These are phyloP conservation scores for Sibirionetta formosa DNA, from an alignment of 2,797 vertebrate species.

Conservation along the genomic window DNA sequence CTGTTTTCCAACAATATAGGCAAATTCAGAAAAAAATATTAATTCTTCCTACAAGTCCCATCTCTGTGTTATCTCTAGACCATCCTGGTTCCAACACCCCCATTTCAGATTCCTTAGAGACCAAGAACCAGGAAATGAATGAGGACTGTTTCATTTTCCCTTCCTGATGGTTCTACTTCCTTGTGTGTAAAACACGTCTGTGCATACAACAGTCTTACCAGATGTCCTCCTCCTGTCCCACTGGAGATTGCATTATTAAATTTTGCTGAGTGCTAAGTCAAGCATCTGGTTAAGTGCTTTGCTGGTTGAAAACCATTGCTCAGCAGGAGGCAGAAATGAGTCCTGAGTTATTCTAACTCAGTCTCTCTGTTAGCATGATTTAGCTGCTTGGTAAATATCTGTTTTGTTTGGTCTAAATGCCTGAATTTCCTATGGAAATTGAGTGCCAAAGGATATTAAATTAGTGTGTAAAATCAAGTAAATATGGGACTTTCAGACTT, in stretches of 20 bases:
- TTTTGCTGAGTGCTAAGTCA: neutral
- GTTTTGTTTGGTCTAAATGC: neutral
- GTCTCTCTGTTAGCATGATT: neutral
- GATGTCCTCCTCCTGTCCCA: rapidly evolving
- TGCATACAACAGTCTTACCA: neutral
- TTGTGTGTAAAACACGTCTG: neutral
- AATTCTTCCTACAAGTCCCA: neutral
- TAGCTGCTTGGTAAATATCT: neutral
- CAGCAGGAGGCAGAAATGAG: neutral
- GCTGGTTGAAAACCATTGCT: neutral
- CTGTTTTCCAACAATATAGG: neutral
- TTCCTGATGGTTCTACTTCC: neutral
- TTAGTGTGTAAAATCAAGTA: neutral
- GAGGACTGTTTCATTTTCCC: neutral
- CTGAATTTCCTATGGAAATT: neutral
- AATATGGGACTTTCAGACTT: neutral
- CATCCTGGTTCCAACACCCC: neutral
- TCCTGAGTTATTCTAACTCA: neutral
- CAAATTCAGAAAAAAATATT: neutral
- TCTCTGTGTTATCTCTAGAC: neutral
- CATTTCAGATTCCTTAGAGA: neutral
- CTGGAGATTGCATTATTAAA: neutral
- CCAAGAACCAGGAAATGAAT: neutral
- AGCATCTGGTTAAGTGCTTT: neutral
- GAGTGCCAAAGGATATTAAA: neutral